Evolutionary conservation across 2,113 vertebrate genomes (phyloP), one percentile per base, ranked within the genome.

Genomic region (Paratilapia polleni): DNA sequence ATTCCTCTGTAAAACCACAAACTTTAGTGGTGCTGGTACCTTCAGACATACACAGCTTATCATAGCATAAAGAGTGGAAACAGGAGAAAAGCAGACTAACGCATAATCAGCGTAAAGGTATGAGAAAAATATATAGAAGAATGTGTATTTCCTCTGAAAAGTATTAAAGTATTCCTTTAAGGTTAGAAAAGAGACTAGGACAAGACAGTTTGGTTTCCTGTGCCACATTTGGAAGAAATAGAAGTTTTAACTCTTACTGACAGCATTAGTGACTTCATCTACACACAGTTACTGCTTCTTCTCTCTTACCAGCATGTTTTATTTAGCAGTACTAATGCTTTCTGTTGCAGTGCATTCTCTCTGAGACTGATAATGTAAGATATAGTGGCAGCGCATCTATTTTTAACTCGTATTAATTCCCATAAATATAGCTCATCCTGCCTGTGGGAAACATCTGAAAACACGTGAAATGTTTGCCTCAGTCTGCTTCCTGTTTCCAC

Each of bases 201-300:
- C 2, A 10, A 14, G 24, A 24, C 1, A 24, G 56, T 58, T 58
- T 1, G 56, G 3, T 26, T 58, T 57, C 56, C 0, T 1, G n/a
- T 57, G 56, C 22, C 56, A 14, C 56, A 13, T 58, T 58, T 24
- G n/a, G 11, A 57, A 24, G n/a, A 57, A 57, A 0, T 59, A 22
- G 14, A 26, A 13, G 4, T 28, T 59, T 59, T 60, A 4, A 28
- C 26, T 31, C 14, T 59, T 14, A 59, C 22, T 59, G 6, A 15
- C 13, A 26, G 2, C 14, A 59, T 59, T 26, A 8, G 26, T 59
- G 57, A 59, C 24, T 8, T 26, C 24, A 28, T 59, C 24, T 59
- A 8, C 58, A 0, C 58, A 26, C 0, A 58, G 56, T n/a, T 0
- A n/a, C 57, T 17, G 58, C 0, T 60, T 14, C 14, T 9, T 28